A percentile compares a stretch with the other conserved stretches of the same genome.
Evolutionary conservation across 1,140 invertebrate genomes (phyloP).

Genomic region (Danaus plexippus): DNA sequence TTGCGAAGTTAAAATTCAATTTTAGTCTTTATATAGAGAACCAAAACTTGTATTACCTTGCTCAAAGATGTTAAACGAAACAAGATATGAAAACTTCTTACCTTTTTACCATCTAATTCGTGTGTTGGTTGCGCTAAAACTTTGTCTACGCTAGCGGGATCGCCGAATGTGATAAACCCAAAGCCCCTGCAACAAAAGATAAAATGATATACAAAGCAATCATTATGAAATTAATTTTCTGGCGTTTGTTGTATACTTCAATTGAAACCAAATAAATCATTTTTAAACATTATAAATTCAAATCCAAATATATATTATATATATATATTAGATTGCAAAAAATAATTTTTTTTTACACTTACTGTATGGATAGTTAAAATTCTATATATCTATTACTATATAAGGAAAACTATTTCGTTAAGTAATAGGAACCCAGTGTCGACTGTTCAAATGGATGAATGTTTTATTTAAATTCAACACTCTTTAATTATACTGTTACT

Average conservation of each 20-base stretch:
- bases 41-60: constrained; percentile 21
- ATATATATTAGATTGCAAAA: background rate
- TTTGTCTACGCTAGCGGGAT: constrained; percentile 94
- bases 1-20: too few relatives aligned
- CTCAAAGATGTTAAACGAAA: constrained; percentile 23
- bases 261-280: too few relatives aligned
- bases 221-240: too few relatives aligned
- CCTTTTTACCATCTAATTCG: constrained; percentile 96
- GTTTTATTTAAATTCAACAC: too few relatives aligned
- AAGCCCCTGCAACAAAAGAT: constrained; percentile 90
- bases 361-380: background rate
- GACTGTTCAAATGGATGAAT: too few relatives aligned
- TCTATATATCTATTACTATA: constrained; percentile 2
- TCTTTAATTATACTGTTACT: background rate
- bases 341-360: background rate
- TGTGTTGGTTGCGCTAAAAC: constrained; percentile 93
- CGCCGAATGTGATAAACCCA: constrained; percentile 96
- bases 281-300: too few relatives aligned
- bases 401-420: constrained; percentile 9
- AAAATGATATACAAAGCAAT: constrained; percentile 1
- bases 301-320: constrained; percentile 1
- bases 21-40: background rate
- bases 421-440: constrained; percentile 14
- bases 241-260: too few relatives aligned
- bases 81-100: constrained; percentile 63